Evolutionary conservation across 2,113 vertebrate genomes (phyloP), one percentile per base, ranked within the genome.

Genomic region (Nothoprocta pentlandii): DNA sequence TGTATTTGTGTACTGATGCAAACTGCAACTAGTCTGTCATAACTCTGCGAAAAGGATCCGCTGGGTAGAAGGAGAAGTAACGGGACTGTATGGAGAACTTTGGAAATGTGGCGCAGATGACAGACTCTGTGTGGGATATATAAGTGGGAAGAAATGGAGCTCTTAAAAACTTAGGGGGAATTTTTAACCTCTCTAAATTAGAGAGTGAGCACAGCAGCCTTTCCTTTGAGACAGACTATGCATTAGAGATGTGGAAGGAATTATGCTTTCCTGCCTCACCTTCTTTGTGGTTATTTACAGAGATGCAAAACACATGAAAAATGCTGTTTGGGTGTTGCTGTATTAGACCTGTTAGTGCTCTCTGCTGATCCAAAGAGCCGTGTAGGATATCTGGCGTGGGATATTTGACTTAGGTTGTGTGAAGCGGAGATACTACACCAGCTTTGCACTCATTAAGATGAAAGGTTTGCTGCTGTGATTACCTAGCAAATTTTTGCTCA

Each of bases 41-140:
- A 12, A 49, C 10, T 68, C 54, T 76, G 30, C 44, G 75, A 74
- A 69, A 76, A 21, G n/a, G 54, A 46, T 61, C 30, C 2, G 1
- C 26, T 32, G 22, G 0, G 10, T 3, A 4, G 6, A 22, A 51
- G 5, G 42, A 78, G 4, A 0, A 36, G 36, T 25, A 42, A 10
- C 3, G 13, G 54, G 23, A 9, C 46, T 78, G 21, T 32, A 1
- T 13, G 39, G 53, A 79, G 78, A 36, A 21, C 0, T 0, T 26
- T 46, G 61, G 42, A 36, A 46, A 26, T 66, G 16, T 22, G 58
- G 12, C 41, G 42, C n/a, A 68, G 56, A 28, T 13, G 17, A 10
- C 3, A 2, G 30, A 4, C 11, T 28, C 36, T 59, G 16, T 1
- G 0, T 0, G 2, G 26, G 0, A 6, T 56, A 7, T 1, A 3